Evolutionary conservation across 1,140 invertebrate genomes (phyloP).

Genomic region (Ips nitidus): DNA sequence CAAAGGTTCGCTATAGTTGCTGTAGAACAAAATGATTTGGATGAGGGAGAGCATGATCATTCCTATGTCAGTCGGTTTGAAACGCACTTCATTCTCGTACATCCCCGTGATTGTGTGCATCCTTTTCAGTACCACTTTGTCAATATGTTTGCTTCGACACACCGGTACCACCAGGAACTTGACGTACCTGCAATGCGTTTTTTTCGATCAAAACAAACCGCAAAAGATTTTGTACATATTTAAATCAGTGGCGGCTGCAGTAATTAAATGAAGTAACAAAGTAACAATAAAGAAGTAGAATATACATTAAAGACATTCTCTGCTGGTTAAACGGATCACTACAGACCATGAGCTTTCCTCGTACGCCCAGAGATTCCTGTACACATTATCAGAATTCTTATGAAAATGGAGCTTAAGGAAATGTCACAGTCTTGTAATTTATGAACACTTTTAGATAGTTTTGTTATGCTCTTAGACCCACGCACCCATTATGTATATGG

Average conservation of each 20-base stretch:
- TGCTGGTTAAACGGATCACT: too few species aligned
- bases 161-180: slow-evolving; percentile 34
- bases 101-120: slow-evolving; percentile 49
- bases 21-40: slow-evolving; percentile 68
- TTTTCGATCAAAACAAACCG: background rate
- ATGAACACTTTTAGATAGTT: too few species aligned
- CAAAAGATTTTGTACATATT: background rate
- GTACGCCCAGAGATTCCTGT: too few species aligned
- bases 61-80: slow-evolving; percentile 79
- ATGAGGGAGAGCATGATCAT: slow-evolving; percentile 76
- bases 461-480: too few species aligned
- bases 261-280: too few species aligned
- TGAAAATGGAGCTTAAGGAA: too few species aligned
- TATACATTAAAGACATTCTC: background rate
- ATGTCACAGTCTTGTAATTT: too few species aligned
- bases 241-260: background rate
- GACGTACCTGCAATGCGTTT: slow-evolving; percentile 27
- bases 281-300: too few species aligned
- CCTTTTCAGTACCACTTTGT: slow-evolving; percentile 19
- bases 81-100: slow-evolving; percentile 83
- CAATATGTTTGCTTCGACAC: slow-evolving; percentile 13
- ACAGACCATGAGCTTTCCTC: too few species aligned
- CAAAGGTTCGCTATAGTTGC: slow-evolving; percentile 52
- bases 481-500: too few species aligned
- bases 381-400: too few species aligned